phyloP scores from a whole-genome alignment of 1,140 invertebrate species.

The Penaeus chinensis region DNA sequence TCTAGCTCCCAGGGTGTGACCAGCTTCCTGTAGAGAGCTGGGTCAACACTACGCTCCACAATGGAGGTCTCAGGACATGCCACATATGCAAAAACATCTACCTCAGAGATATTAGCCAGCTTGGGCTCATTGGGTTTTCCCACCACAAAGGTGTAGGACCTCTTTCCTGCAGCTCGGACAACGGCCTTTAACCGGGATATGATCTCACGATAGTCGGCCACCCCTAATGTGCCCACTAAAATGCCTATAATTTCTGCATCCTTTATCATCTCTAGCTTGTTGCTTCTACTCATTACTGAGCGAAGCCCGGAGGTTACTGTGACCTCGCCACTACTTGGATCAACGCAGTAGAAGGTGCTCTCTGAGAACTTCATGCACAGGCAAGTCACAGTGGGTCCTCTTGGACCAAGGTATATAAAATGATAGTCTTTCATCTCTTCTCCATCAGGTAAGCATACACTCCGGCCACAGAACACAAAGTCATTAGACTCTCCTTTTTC shows the following conservation, averaged over 20 bases:
- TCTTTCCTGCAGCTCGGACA: slow-evolving; percentile 81
- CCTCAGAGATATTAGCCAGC: slow-evolving; percentile 92
- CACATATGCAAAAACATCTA: slow-evolving; percentile 91
- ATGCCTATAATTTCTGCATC: slow-evolving; percentile 89
- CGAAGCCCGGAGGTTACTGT: slow-evolving; percentile 63
- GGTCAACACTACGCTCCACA: slow-evolving; percentile 75
- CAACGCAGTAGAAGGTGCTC: slow-evolving; percentile 69
- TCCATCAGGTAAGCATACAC: slow-evolving; percentile 62
- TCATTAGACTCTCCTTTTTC: background rate
- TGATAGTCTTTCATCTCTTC: slow-evolving; percentile 68
- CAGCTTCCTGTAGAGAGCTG: slow-evolving; percentile 89
- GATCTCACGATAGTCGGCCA: slow-evolving; percentile 82
- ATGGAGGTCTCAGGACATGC: slow-evolving; percentile 88
- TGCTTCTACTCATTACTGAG: slow-evolving; percentile 81
- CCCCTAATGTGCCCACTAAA: slow-evolving; percentile 87
- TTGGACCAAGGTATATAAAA: slow-evolving; percentile 73
- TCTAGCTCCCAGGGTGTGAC: slow-evolving; percentile 94
- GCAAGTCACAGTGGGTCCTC: slow-evolving; percentile 70
- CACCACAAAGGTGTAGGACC: slow-evolving; percentile 89
- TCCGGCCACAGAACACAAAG: slow-evolving; percentile 57
- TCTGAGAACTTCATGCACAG: slow-evolving; percentile 71
- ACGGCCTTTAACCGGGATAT: slow-evolving; percentile 81
- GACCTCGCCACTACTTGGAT: slow-evolving; percentile 65
- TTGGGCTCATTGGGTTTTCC: slow-evolving; percentile 93
- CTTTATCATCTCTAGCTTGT: slow-evolving; percentile 87